These are phyloP conservation scores for Hyperoplus lanceolatus DNA, from an alignment of 2,797 vertebrate genomes.

Conservation along the genomic window DNA sequence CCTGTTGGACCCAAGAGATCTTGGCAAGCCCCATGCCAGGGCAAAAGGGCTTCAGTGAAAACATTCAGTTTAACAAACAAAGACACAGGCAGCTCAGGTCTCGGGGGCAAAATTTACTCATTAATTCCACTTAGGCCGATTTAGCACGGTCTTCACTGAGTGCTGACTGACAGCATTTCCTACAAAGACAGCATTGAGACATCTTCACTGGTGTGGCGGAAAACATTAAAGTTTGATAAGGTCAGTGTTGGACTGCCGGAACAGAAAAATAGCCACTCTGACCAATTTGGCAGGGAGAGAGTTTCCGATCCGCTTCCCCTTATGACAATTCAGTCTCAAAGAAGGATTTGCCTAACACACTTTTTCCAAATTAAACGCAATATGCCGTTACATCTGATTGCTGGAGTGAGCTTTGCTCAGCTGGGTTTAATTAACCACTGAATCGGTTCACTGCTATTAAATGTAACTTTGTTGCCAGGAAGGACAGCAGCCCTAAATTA, in stretches of 20 bases:
- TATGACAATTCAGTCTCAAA: constrained; percentile 39
- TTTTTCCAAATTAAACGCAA: constrained; percentile 77
- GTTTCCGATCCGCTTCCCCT: constrained; percentile 62
- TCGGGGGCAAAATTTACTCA: constrained; percentile 74
- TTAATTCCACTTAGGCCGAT: constrained; percentile 82
- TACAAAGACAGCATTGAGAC: constrained; percentile 77
- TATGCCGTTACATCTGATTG: constrained; percentile 66
- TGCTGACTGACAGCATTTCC: constrained; percentile 69
- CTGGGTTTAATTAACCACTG: constrained; percentile 72
- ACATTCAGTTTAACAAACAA: constrained; percentile 75
- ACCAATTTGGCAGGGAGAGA: constrained; percentile 54
- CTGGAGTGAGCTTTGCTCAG: constrained; percentile 55
- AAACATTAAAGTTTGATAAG: constrained; percentile 60
- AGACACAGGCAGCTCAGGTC: constrained; percentile 66
- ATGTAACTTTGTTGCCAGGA: constrained; percentile 56
- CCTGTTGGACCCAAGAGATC: constrained; percentile 75
- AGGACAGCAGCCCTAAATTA: constrained; percentile 66
- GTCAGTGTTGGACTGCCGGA: constrained; percentile 53
- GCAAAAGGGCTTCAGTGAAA: constrained; percentile 63
- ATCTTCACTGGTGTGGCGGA: constrained; percentile 67
- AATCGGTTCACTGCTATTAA: constrained; percentile 65
- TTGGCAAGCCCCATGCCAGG: constrained; percentile 58
- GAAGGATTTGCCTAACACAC: constrained; percentile 52
- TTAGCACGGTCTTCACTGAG: constrained; percentile 69
- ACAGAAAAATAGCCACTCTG: constrained; percentile 45